Evolutionary conservation across 2,797 vertebrate genomes (phyloP).

Genomic region (Microctenopoma lineatum): DNA sequence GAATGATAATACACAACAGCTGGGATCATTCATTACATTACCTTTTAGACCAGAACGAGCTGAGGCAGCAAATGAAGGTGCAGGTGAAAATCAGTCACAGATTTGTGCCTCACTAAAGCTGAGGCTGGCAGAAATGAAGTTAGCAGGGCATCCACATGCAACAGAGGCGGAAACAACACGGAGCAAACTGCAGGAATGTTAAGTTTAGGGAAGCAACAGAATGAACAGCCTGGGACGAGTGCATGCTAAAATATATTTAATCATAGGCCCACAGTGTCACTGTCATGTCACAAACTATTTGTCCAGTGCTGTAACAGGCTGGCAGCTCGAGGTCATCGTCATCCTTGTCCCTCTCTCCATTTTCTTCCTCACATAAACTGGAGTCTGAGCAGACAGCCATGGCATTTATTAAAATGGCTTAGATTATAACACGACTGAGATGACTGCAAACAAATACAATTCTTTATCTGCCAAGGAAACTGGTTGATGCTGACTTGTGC

Average conservation of each 20-base stretch:
- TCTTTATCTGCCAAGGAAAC: slow-evolving; percentile 1
- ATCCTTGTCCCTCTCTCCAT: slow-evolving; percentile 16
- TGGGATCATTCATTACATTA: slow-evolving; percentile 64
- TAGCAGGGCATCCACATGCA: slow-evolving; percentile 20
- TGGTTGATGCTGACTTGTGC: background rate
- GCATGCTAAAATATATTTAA: slow-evolving; percentile 27
- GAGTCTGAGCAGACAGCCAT: slow-evolving; percentile 18
- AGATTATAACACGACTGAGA: background rate
- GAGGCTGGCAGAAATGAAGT: slow-evolving; percentile 63
- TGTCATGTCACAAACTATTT: slow-evolving; percentile 47
- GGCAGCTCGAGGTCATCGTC: slow-evolving; percentile 47
- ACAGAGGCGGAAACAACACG: slow-evolving; percentile 19
- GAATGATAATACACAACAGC: slow-evolving; percentile 47
- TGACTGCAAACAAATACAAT: slow-evolving; percentile 15
- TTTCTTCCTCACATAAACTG: background rate
- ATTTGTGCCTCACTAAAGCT: slow-evolving; percentile 61
- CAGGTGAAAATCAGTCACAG: slow-evolving; percentile 69
- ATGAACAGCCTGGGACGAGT: slow-evolving; percentile 26
- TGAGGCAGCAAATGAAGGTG: slow-evolving; percentile 74
- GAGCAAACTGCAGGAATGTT: slow-evolving; percentile 12
- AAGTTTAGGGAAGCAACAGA: slow-evolving; percentile 20
- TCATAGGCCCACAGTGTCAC: slow-evolving; percentile 7
- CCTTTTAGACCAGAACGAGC: slow-evolving; percentile 62
- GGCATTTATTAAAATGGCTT: slow-evolving; percentile 23
- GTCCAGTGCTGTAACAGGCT: slow-evolving; percentile 37